phyloP scores from a whole-genome alignment of 1,140 invertebrate species.

The Brachionus rotundiformis region DNA sequence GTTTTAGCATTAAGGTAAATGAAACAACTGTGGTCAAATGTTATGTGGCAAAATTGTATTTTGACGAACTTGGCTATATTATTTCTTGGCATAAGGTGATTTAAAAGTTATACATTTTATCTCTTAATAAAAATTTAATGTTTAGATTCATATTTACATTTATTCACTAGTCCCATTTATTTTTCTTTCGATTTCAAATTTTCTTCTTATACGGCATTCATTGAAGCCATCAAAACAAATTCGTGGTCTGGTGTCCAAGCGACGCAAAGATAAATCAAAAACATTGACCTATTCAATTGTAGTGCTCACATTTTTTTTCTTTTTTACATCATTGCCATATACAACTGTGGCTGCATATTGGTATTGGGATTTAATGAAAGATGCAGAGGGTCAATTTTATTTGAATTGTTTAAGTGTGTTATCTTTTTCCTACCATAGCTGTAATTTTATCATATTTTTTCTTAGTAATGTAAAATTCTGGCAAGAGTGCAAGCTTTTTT shows the following conservation, averaged over 20 bases:
- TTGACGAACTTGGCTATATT: not conserved
- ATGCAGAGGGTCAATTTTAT: not conserved
- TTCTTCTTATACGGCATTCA: not conserved
- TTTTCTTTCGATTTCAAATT: slow-evolving; percentile 13
- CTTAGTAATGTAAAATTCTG: slow-evolving; percentile 28
- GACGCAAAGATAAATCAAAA: slow-evolving; percentile 40
- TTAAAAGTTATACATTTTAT: too few species aligned
- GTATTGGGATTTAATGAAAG: not conserved
- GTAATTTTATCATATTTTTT: slow-evolving; percentile 12
- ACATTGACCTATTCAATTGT: slow-evolving; percentile 23
- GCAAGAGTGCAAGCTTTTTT: slow-evolving; percentile 4
- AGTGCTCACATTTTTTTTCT: not conserved
- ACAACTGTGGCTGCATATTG: slow-evolving; percentile 18
- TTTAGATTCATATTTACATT: slow-evolving; percentile 20
- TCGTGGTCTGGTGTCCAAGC: slow-evolving; percentile 1
- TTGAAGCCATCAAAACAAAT: not conserved
- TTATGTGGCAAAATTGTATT: not conserved
- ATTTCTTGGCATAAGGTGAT: not conserved
- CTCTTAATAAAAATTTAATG: not conserved
- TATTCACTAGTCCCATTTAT: slow-evolving; percentile 9
- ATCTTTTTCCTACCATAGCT: slow-evolving; percentile 22
- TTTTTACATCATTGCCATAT: slow-evolving; percentile 16
- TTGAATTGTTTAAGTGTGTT: not conserved
- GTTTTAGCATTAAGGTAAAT: not conserved
- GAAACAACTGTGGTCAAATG: not conserved